Evolutionary conservation across 2,797 vertebrate genomes (phyloP), one percentile per base, ranked within the genome.

Genomic region (Labroides dimidiatus): DNA sequence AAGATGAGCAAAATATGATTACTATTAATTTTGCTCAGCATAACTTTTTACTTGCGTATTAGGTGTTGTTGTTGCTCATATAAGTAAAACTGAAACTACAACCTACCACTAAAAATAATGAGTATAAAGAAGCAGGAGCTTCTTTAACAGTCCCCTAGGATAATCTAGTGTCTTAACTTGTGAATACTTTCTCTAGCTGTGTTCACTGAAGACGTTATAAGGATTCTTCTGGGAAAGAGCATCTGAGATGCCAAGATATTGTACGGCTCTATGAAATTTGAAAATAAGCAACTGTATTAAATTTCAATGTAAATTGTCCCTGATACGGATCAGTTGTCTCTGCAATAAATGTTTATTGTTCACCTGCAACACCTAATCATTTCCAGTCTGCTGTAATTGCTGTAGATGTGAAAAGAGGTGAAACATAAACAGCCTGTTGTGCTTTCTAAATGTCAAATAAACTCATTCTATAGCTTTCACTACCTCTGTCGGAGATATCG

Each of bases 221-320:
- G 13, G 37, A 14, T 3, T 39, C 13, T 14, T 12, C 12, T 0
- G 10, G 37, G 37, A 2, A 39, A 39, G 37, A 13, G 15, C 4
- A 2, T 12, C 47, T 44, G 24, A 53, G 44, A 41, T 52, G 41
- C 41, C 15, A 16, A 42, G 14, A 15, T 42, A 68, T 80, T 76
- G 57, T 65, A 14, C 11, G 13, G 37, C 13, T 12, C 13, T 11
- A 39, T 74, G 43, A 20, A 23, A 58, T 62, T 75, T 45, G 20
- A 24, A 54, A 57, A 44, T 71, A 65, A 81, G 69, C 69, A 71
- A 27, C 48, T 78, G 61, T 66, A 27, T 23, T 6, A 68, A 33
- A 60, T 56, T 27, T 64, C 30, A 45, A 20, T 50, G 24, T 45
- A 33, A 33, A 33, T 33, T 33, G 30, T 33, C 30, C 8, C 30